Base-by-base conservation (phyloP, 2,113 vertebrate species). In the Halichoeres trimaculatus region DNA sequence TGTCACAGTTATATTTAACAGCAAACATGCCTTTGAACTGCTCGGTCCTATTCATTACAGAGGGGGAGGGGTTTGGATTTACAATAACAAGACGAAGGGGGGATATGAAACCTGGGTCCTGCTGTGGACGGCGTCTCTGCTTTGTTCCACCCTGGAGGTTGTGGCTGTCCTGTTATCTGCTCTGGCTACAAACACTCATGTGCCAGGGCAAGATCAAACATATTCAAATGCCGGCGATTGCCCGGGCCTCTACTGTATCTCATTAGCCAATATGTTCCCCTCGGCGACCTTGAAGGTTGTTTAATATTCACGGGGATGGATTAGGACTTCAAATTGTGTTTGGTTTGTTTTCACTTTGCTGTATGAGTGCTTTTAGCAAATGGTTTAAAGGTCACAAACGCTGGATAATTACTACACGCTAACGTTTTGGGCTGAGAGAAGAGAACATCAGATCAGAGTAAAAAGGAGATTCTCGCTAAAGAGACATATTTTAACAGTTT, bases 151-250 rank as follows among this genome's bases (percentile, higher is more conserved):
- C 72, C 74, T 53, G 75, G 61, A 78, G 70, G 34, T 70, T 75
- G 34, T 12, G 34, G 51, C 69, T 14, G 58, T 45, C 61, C 66
- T 35, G 23, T 41, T 43, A 17, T 36, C 45, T 65, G 70, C 41
- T 54, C 7, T 20, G 56, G 53, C 73, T 59, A 26, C 65, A 74
- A 73, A 77, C 41, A 11, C 76, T 69, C 59, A 69, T 80, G 73
- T 69, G 74, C 53, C 63, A 24, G 50, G 30, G 41, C 26, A n/a
- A n/a, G 74, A 85, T 90, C 84, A 85, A 85, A 90, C 69, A 68
- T 64, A 90, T 88, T 78, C 68, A 83, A 91, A 87, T 84, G 34
- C 45, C 47, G 11, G 41, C 26, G 13, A 62, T 81, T 51, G 43
- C 76, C 67, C 5, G 20, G n/a, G 56, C 51, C 10, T 71, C 74